Evolutionary conservation across 2,113 vertebrate genomes (phyloP), one percentile per base, ranked within the genome.

Genomic region (Crypturellus undulatus): DNA sequence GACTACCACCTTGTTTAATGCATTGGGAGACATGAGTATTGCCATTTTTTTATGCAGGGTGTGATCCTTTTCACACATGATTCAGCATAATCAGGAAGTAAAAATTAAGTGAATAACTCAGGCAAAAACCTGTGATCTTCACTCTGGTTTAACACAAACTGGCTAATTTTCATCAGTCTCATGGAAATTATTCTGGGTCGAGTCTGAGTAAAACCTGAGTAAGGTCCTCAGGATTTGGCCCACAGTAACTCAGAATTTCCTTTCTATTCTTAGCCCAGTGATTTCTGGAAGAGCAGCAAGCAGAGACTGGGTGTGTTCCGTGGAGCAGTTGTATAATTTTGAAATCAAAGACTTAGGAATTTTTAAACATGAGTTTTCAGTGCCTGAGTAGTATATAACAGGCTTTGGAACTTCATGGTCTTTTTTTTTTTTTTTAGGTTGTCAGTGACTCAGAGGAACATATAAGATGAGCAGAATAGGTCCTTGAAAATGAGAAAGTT

Each of bases 221-320:
- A 87, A 92, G 14, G 42, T 59, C 32, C 56, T 87, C 32, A 36
- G 67, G 59, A 92, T 5, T 12, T 62, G 4, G 11, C 65, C 12
- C 25, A 56, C 16, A 63, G 8, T 86, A 91, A 88, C 25, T 94
- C 79, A 94, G 76, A 88, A 88, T 86, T 90, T 79, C 71, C 68
- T 77, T 78, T 56, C 68, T 80, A 21, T 83, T 83, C 70, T 64
- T 87, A 85, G 32, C 13, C 36, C 22, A 60, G 28, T 1, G 1
- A 63, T 68, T 91, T 83, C 1, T 1, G 43, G 60, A 52, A 90
- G 89, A 84, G 15, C 30, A 83, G 9, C 3, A 77, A 75, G 19
- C 25, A 83, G 45, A 78, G 28, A 54, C 6, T 81, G 69, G 58
- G 11, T 76, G 25, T 88, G 40, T 80, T 80, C 65, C 70, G 25